Conservation (phyloP, 1,140 invertebrate genomes). For the Pristionchus pacificus region DNA sequence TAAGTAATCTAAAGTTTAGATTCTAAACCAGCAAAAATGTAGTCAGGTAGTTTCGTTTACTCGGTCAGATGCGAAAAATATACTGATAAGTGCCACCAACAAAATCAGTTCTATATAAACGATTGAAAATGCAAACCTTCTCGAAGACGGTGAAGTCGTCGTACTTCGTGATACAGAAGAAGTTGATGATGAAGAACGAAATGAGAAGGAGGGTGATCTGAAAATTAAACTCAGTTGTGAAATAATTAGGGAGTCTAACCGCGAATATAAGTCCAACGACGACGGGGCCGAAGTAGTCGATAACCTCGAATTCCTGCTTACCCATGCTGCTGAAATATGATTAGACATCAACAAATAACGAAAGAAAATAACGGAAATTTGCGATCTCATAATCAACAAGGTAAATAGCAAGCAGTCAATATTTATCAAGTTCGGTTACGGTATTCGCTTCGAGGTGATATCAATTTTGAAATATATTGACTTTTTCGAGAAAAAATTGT, state of each 20-base stretch:
- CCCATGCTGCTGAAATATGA: slow-evolving; percentile 44
- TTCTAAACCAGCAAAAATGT: not conserved
- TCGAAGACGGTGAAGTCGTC: slow-evolving; percentile 53
- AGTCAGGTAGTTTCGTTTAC: not conserved
- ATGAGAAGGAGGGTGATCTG: slow-evolving; percentile 34
- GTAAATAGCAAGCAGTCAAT: too few species aligned
- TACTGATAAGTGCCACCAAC: too few species aligned
- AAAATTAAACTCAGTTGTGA: not conserved
- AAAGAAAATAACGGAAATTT: too few species aligned
- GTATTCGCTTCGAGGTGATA: too few species aligned
- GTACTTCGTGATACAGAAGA: slow-evolving; percentile 51
- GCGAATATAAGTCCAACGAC: slow-evolving; percentile 47
- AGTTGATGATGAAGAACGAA: slow-evolving; percentile 52
- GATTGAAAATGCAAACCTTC: slow-evolving; percentile 33
- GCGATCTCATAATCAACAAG: too few species aligned
- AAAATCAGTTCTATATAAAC: not conserved
- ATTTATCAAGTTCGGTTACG: too few species aligned
- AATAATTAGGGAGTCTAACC: slow-evolving; percentile 1
- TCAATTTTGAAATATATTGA: too few species aligned
- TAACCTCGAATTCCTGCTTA: slow-evolving; percentile 49
- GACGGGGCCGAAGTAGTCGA: slow-evolving; percentile 49
- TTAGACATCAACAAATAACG: too few species aligned
- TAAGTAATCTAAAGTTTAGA: not conserved
- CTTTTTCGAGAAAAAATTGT: too few species aligned
- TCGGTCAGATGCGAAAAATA: too few species aligned